Base-by-base conservation (phyloP, 2,888 invertebrate genomes). In the Diabrotica balteata region DNA sequence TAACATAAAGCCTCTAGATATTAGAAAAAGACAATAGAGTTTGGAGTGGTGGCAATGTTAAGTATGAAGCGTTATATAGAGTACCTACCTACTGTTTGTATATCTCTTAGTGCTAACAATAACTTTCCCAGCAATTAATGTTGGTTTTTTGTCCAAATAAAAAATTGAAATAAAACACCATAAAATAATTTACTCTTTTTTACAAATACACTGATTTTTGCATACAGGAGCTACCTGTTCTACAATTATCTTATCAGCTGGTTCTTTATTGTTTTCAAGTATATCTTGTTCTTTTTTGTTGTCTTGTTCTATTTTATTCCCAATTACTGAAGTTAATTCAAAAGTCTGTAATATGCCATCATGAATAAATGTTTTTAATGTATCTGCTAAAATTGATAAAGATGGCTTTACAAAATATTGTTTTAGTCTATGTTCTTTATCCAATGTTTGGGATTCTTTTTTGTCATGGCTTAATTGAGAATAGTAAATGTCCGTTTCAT, bases 321-420 rank as follows among this genome's bases (percentile, higher is more conserved):
- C 63, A 8, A 45, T n/a, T 8, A 58, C n/a, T 4, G 58, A 42
- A 8, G 55, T 45, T 55, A 64, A 45, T 50, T 75, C 70, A 67
- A 79, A 80, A n/a, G 75, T 70, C 58, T 76, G 70, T 22, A 77
- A 75, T 9, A 82, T 55, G 63, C 77, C 72, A 43, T 81, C 79
- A 10, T 72, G 66, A 47, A 82, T 75, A 58, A 80, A 57, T 42
- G 77, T 71, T 68, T 79, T 74, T 1, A 80, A 73, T 42, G 80
- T 72, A 45, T 75, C 72, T 2, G 77, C 74, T 50, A 82, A 43
- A 32, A 78, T 63, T 7, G 74, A 61, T 8, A 72, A 50, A 63
- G 72, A 72, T 6, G 80, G 79, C 52, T 72, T 75, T 11, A 74
- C 75, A 46, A 79, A 76, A 59, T 75, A 75, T 44, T 71, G 74